Conservation (phyloP, 2,113 vertebrate species). For the Phocoena phocoena region DNA sequence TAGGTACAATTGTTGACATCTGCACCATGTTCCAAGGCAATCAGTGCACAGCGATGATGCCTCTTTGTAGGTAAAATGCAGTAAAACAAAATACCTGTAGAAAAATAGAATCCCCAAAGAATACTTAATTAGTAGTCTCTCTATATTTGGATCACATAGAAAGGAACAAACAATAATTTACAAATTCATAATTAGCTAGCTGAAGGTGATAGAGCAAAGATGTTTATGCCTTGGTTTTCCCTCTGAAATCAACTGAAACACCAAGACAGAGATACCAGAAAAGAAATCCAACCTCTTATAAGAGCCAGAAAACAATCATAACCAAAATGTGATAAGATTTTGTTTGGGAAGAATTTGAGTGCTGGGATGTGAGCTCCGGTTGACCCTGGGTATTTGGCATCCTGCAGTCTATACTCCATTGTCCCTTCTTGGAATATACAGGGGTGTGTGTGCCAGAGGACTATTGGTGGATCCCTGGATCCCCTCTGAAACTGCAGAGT, state of each 20-base stretch:
- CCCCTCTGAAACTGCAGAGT: neutral
- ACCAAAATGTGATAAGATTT: neutral
- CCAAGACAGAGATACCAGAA: neutral
- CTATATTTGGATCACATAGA: neutral
- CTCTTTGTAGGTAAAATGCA: conserved; percentile 90
- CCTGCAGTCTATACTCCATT: neutral
- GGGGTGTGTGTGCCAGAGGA: neutral
- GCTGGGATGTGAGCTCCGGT: neutral
- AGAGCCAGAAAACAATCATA: neutral
- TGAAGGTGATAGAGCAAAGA: neutral
- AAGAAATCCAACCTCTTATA: neutral
- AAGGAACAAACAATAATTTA: neutral
- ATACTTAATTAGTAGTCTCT: neutral
- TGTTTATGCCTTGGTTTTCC: neutral
- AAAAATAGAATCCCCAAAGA: conserved; percentile 46
- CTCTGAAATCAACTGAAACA: conserved; percentile 15
- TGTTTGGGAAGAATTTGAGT: neutral
- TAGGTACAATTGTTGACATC: conserved; percentile 90
- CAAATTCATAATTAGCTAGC: neutral
- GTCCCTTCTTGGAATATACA: neutral
- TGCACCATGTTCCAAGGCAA: conserved; percentile 87
- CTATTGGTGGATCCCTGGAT: neutral
- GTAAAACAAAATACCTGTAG: conserved; percentile 93
- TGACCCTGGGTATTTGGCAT: neutral
- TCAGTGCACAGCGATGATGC: conserved; percentile 88